These are phyloP conservation scores for Dicrostonyx torquatus DNA, from an alignment of 2,797 vertebrate genomes.

Conservation along the genomic window DNA sequence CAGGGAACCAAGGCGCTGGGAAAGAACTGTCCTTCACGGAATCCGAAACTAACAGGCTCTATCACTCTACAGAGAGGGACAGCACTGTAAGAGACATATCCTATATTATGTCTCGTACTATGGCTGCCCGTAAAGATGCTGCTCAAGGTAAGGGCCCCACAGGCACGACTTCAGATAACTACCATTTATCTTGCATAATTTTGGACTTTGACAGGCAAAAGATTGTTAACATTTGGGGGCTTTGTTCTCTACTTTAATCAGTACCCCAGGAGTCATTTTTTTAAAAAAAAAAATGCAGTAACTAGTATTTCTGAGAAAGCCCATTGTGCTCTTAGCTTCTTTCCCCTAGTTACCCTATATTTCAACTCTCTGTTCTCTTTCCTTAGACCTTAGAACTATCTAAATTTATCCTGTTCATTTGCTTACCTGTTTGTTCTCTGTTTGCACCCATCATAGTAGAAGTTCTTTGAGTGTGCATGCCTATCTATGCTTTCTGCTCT, in stretches of 20 bases:
- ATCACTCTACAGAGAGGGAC: background rate
- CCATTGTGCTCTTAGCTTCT: background rate
- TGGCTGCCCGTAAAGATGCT: background rate
- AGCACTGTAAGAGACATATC: background rate
- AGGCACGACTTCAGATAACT: background rate
- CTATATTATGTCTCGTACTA: background rate
- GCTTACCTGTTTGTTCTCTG: background rate
- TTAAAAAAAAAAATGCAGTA: background rate
- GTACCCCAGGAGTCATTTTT: background rate
- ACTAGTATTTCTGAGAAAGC: background rate
- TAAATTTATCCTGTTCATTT: background rate
- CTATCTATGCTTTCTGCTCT: background rate
- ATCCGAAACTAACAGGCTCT: background rate
- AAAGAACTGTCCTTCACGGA: background rate
- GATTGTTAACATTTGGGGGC: background rate
- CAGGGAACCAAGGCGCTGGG: background rate
- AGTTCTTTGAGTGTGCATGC: background rate
- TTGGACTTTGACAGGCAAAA: background rate
- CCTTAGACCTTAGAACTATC: background rate
- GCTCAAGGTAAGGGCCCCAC: background rate
- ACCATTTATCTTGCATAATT: background rate
- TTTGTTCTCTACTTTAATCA: background rate
- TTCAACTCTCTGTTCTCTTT: background rate
- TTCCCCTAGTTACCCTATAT: background rate
- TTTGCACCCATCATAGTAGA: background rate